These are phyloP conservation scores for Gnathonemus longibarbis DNA, from an alignment of 2,113 vertebrate genomes.

Conservation along the genomic window DNA sequence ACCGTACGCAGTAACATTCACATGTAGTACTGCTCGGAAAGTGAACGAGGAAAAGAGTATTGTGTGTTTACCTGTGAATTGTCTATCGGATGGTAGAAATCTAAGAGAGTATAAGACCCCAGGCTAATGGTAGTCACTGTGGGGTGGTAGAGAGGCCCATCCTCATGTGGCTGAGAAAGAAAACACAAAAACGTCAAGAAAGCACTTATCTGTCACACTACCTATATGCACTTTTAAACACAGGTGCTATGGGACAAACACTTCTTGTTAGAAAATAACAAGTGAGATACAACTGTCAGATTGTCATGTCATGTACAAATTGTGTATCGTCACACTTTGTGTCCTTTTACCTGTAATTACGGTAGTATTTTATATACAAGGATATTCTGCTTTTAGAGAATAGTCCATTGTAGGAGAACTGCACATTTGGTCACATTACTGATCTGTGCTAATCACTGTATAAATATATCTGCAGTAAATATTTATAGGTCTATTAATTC, in stretches of 20 bases:
- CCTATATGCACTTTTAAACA: neutral
- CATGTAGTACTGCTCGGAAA: neutral
- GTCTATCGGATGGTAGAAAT: constrained; percentile 69
- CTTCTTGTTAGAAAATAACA: neutral
- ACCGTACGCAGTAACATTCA: neutral
- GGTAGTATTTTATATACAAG: neutral
- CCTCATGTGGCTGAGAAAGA: constrained; percentile 71
- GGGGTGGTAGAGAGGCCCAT: constrained; percentile 81
- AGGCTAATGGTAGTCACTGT: constrained; percentile 80
- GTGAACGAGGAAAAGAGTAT: neutral
- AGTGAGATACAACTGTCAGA: neutral
- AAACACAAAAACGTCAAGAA: neutral
- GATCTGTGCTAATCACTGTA: neutral
- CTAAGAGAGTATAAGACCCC: constrained; percentile 78
- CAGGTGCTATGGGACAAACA: neutral
- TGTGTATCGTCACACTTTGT: no score
- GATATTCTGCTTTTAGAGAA: neutral
- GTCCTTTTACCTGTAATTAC: neutral
- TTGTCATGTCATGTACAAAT: neutral
- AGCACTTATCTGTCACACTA: neutral
- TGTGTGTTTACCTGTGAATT: constrained; percentile 30
- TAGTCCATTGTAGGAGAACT: neutral
- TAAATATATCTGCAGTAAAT: neutral
- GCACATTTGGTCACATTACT: neutral
- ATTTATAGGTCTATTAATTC: neutral